These are phyloP conservation scores for Gyps fulvus DNA, from an alignment of 2,113 vertebrate species.

Conservation along the genomic window DNA sequence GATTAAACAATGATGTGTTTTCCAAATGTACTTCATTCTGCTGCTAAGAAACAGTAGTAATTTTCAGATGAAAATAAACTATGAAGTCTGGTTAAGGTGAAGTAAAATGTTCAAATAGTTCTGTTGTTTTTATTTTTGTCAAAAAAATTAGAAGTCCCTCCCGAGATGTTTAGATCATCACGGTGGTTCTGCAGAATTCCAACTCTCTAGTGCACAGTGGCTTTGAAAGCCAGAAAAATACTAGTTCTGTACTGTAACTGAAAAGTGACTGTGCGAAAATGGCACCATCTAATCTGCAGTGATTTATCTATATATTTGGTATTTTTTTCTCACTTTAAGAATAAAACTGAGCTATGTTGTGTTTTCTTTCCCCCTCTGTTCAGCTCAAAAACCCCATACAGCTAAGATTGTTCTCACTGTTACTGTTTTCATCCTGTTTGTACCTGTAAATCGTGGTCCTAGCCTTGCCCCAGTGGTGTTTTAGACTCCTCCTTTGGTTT, in stretches of 20 bases:
- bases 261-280: rapidly evolving
- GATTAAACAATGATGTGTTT: background rate
- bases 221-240: background rate
- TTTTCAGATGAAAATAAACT: background rate
- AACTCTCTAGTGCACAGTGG: background rate
- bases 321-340: background rate
- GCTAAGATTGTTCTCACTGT: background rate
- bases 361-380: background rate
- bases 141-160: background rate
- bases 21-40: background rate
- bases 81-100: background rate
- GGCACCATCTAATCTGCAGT: background rate
- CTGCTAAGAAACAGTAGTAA: background rate
- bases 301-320: background rate
- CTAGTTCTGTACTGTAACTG: background rate
- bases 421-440: background rate
- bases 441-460: background rate
- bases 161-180: background rate
- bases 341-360: background rate
- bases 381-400: background rate
- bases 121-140: background rate
- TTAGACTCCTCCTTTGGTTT: background rate
- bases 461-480: background rate
- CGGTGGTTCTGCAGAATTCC: background rate
- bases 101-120: background rate